A percentile compares a stretch with the other conserved stretches of the same genome.
These are phyloP conservation scores for Tanaodytes sp. DNA, from an alignment of 2,888 invertebrate genomes.

Conservation along the genomic window DNA sequence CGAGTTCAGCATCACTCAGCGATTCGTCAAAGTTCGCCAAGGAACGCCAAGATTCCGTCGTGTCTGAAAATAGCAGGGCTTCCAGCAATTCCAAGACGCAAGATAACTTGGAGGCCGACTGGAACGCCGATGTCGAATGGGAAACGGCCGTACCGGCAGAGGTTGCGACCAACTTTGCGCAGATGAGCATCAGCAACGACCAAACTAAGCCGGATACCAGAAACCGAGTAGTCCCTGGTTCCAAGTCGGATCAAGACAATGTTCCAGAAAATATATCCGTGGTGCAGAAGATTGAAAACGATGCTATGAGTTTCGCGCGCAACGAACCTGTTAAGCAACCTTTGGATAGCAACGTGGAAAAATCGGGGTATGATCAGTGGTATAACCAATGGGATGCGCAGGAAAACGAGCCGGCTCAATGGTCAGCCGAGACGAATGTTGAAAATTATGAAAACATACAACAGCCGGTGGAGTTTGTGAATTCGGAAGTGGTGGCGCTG, in stretches of 20 bases:
- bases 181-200: constrained; percentile 61
- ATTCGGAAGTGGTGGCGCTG: constrained; percentile 66
- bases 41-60: constrained; percentile 31
- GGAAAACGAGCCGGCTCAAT: constrained; percentile 54
- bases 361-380: constrained; percentile 68
- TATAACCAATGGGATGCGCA: constrained; percentile 64
- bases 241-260: constrained; percentile 10
- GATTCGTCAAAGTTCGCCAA: constrained; percentile 55
- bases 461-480: constrained; percentile 66
- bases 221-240: constrained; percentile 10
- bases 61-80: constrained; percentile 37
- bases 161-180: constrained; percentile 61
- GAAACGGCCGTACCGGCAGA: constrained; percentile 56
- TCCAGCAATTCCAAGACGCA: constrained; percentile 46
- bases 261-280: constrained; percentile 49
- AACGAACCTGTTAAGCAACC: constrained; percentile 10
- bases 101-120: constrained; percentile 59
- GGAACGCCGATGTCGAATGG: constrained; percentile 59
- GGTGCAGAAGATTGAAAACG: constrained; percentile 28
- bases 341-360: constrained; percentile 41
- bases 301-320: constrained; percentile 9
- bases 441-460: constrained; percentile 71
- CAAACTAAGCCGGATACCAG: constrained; percentile 44
- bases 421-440: constrained; percentile 63
- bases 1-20: constrained; percentile 58